Conservation (phyloP, 2,797 vertebrate species). For the Rallus crepitans region DNA sequence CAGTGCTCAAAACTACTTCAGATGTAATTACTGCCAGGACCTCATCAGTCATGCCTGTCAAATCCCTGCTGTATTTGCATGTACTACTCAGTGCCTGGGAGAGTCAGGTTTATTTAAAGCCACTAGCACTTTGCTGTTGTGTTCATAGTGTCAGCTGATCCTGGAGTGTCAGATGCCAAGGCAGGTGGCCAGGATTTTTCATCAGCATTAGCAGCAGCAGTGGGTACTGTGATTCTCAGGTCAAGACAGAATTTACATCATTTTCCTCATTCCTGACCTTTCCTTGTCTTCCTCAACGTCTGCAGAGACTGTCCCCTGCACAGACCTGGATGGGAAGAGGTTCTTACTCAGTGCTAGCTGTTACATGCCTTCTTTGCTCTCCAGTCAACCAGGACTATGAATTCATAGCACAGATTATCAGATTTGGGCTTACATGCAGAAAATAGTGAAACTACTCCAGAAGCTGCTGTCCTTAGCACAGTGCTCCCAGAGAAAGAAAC, state of each 20-base stretch:
- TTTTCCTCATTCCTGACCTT: not conserved
- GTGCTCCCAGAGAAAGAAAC: not conserved
- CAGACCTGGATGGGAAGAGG: not conserved
- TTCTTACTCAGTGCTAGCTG: not conserved
- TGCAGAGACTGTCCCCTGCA: not conserved
- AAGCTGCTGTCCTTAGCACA: not conserved
- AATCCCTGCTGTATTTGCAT: not conserved
- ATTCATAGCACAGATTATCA: not conserved
- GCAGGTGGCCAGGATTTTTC: fast-evolving
- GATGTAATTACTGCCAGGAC: not conserved
- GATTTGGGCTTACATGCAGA: not conserved
- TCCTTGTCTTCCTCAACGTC: not conserved
- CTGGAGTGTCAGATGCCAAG: not conserved
- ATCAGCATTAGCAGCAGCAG: not conserved
- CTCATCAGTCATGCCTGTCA: not conserved
- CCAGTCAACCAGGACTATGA: not conserved
- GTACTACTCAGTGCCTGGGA: not conserved
- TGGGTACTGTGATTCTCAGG: not conserved
- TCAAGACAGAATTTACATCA: not conserved
- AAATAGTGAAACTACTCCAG: not conserved
- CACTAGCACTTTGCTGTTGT: not conserved
- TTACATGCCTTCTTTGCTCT: not conserved
- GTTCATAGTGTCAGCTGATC: not conserved
- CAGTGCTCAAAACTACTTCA: not conserved
- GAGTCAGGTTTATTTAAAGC: not conserved